Base-by-base conservation (phyloP, 1,140 invertebrate species). In the Drosophila willistoni region DNA sequence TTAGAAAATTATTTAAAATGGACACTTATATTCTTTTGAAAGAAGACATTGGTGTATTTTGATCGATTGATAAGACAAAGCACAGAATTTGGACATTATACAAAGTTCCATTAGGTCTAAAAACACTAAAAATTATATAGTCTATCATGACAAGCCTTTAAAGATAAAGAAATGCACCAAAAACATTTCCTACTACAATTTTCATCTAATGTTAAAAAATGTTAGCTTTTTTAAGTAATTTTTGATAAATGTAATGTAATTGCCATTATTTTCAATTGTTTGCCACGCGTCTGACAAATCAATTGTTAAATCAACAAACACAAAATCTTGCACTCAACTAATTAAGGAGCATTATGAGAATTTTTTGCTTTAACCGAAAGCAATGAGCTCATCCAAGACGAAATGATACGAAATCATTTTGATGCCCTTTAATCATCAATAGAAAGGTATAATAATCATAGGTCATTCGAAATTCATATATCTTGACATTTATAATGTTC, bases 341-440 rank as follows among this genome's bases (percentile, higher is more conserved):
- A 59, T 59, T 59, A 59, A 59, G 33, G 56, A 14, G 56, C 56
- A 59, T 59, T 59, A 14, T 36, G 56, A 59, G 34, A 34, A 59
- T 39, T 36, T 29, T 29, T 59, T 59, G 44, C 44, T 19, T 59
- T 36, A 59, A 59, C 56, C 56, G 12, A 59, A 34, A 34, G 56
- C 56, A 34, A 59, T 59, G 56, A 59, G 56, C 56, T 59, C 56
- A 59, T 68, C 70, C 65, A 42, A 61, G 34, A 39, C 63, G 57
- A 42, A 29, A 71, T 51, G 54, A 7, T 51, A 22, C 44, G 17
- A 51, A 51, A 51, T 22, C 44, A 51, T 51, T 51, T 51, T 51
- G 44, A 51, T 51, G 44, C 44, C 44, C 44, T 51, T 17, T 47
- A 4, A 22, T 2, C 29, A 29, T 29, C 29, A 19, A 10, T 22